Conservation (phyloP, 2,888 invertebrate genomes). For the Mycalesis mineus region DNA sequence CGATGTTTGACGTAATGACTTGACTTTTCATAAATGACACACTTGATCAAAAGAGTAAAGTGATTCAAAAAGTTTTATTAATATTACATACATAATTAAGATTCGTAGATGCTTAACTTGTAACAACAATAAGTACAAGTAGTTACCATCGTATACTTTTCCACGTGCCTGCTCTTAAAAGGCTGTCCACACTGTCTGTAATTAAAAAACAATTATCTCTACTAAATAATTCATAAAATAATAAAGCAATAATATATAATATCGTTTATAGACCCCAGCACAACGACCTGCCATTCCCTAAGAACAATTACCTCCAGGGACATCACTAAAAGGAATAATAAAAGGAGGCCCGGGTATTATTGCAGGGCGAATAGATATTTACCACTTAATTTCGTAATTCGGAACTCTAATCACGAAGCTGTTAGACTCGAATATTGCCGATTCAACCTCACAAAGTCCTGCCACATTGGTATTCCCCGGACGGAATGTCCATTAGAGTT, state of each 20-base stretch:
- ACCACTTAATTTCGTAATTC: slow-evolving; percentile 22
- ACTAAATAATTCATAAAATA: background rate
- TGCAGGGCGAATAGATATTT: slow-evolving; percentile 10
- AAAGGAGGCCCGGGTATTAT: slow-evolving; percentile 2
- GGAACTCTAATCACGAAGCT: slow-evolving; percentile 20
- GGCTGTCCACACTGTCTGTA: no score
- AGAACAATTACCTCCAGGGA: slow-evolving; percentile 3
- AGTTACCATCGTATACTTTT: no score
- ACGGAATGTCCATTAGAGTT: slow-evolving; percentile 11
- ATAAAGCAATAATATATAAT: background rate
- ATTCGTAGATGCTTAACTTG: no score
- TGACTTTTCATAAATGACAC: no score
- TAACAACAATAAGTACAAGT: no score
- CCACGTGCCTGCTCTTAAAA: no score
- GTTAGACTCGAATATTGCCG: slow-evolving; percentile 20
- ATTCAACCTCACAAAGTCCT: slow-evolving; percentile 13
- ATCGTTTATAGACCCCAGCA: background rate
- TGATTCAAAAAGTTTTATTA: no score
- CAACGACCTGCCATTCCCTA: background rate
- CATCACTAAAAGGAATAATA: slow-evolving; percentile 6
- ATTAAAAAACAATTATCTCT: no score
- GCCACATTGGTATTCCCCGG: slow-evolving; percentile 11
- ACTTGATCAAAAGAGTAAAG: no score
- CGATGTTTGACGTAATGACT: no score
- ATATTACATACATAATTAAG: no score